phyloP scores from a whole-genome alignment of 1,140 invertebrate genomes.

The Philotrypesis tridentata region DNA sequence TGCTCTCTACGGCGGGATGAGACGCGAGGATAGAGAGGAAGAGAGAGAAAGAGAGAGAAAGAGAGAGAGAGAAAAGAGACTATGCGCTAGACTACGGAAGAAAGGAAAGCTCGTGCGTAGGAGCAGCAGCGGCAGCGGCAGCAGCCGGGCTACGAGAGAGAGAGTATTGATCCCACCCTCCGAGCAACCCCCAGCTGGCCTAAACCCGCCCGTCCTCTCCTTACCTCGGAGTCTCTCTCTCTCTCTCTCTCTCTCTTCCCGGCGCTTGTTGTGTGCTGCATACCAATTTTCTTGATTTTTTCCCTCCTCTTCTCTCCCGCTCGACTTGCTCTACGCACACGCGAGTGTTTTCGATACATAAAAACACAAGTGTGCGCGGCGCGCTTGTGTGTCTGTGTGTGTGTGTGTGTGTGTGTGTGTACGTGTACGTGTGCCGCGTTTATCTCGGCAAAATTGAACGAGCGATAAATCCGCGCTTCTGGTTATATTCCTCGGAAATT shows the following conservation, averaged over 20 bases:
- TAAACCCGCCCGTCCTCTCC: constrained; percentile 62
- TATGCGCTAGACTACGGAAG: constrained; percentile 55
- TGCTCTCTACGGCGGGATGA: background rate
- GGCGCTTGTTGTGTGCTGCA: constrained; percentile 73
- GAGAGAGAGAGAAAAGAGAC: constrained; percentile 40
- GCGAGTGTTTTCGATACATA: background rate
- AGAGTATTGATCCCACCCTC: constrained; percentile 73
- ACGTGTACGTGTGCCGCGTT: no score
- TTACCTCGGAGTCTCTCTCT: constrained; percentile 60
- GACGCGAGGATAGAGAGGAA: background rate
- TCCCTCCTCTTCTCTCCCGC: constrained; percentile 55
- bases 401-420: no score
- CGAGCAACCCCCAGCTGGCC: constrained; percentile 68
- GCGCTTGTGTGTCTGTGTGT: no score
- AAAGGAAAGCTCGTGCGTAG: constrained; percentile 59
- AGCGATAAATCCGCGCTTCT: background rate
- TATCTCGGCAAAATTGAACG: background rate
- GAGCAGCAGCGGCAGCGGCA: constrained; percentile 54
- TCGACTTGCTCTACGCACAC: constrained; percentile 61
- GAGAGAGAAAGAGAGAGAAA: background rate
- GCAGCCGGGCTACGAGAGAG: constrained; percentile 55
- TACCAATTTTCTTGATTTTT: constrained; percentile 74
- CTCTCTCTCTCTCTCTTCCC: background rate
- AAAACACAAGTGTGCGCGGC: constrained; percentile 31
- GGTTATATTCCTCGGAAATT: constrained; percentile 6